These are phyloP conservation scores for Lordiphosa fenestrarum DNA, from an alignment of 2,888 invertebrate species.

Conservation along the genomic window DNA sequence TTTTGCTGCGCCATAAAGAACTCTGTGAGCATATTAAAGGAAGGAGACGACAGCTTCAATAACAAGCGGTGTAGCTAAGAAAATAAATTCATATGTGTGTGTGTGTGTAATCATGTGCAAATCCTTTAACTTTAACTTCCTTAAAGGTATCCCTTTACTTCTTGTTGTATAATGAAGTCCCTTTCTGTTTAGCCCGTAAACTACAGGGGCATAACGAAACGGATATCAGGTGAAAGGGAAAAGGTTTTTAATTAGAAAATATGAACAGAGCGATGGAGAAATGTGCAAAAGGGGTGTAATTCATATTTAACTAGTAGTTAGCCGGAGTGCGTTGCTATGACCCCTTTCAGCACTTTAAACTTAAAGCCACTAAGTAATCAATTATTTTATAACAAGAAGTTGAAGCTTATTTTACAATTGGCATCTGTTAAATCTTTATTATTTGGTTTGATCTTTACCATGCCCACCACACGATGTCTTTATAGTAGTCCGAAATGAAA, in stretches of 20 bases:
- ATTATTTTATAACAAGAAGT: too few species aligned
- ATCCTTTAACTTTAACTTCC: constrained; percentile 56
- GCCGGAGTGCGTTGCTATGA: too few species aligned
- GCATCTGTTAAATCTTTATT: too few species aligned
- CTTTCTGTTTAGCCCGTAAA: constrained; percentile 7
- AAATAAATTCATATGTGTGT: constrained; percentile 43
- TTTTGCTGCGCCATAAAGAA: constrained; percentile 11
- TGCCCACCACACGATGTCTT: too few species aligned
- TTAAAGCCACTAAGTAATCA: too few species aligned
- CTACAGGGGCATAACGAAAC: constrained; percentile 12
- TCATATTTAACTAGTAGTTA: constrained; percentile 1
- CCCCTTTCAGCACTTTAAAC: too few species aligned
- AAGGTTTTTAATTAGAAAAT: constrained; percentile 14
- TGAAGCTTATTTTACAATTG: too few species aligned
- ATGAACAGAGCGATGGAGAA: constrained; percentile 8
- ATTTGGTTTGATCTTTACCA: too few species aligned
- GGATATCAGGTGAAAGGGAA: constrained; percentile 12
- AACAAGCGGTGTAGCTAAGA: background rate
- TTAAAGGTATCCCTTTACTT: background rate
- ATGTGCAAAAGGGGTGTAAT: constrained; percentile 11
- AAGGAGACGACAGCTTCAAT: background rate
- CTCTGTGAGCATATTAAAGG: constrained; percentile 1
- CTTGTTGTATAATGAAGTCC: background rate
- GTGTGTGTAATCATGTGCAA: constrained; percentile 54
- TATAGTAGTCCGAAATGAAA: too few species aligned